phyloP scores from a whole-genome alignment of 92 coral and sea anemone species.

The Desmophyllum pertusum region DNA sequence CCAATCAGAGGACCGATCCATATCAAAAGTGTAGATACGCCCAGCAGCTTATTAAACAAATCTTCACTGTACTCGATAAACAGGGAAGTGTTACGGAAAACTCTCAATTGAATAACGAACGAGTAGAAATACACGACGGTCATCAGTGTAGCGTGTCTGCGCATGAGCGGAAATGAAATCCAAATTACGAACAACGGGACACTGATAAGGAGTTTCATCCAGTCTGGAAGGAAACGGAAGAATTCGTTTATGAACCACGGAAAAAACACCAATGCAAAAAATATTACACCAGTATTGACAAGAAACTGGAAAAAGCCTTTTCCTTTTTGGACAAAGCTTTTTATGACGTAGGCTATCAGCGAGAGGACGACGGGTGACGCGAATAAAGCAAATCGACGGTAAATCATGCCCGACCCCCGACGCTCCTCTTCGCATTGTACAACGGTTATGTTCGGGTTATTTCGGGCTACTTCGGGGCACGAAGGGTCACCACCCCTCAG shows the following conservation, averaged over 20 bases:
- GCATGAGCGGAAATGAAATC: slow-evolving; percentile 34
- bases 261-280: slow-evolving; percentile 25
- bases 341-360: neutral
- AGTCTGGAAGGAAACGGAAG: neutral
- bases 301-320: neutral
- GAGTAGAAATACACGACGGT: slow-evolving; percentile 3
- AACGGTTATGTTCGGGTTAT: neutral
- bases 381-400: neutral
- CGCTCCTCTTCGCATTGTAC: neutral
- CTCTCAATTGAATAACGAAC: slow-evolving; percentile 31
- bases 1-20: slow-evolving; percentile 12
- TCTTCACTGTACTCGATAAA: neutral
- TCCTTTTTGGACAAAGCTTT: neutral
- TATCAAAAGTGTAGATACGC: neutral
- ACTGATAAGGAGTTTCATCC: neutral
- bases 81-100: neutral
- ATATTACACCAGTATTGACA: neutral
- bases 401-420: neutral
- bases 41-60: neutral
- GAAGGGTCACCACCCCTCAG: slow-evolving; percentile 2
- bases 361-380: neutral
- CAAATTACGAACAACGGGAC: slow-evolving; percentile 6
- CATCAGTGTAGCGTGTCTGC: slow-evolving; percentile 15
- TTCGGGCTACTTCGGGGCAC: neutral
- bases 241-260: slow-evolving; percentile 42